A percentile compares a stretch with the other conserved stretches of the same genome.
phyloP scores from a whole-genome alignment of 2,113 vertebrate genomes.

The Danionella cerebrum region DNA sequence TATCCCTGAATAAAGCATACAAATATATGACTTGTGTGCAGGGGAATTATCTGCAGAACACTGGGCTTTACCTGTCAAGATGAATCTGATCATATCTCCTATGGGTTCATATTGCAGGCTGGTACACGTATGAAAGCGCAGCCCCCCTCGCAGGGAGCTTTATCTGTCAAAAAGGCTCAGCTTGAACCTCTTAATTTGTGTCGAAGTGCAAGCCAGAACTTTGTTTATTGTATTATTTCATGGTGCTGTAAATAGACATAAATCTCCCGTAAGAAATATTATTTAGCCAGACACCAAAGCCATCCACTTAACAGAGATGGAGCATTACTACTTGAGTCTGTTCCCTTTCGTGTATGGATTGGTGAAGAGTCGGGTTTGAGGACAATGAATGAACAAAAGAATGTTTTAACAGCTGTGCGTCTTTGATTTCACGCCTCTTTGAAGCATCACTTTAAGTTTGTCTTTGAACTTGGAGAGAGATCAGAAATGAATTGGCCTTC shows the following conservation, averaged over 20 bases:
- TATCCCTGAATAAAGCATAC: conserved; percentile 44
- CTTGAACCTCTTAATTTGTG: conserved; percentile 38
- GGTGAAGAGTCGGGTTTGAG: conserved; percentile 85
- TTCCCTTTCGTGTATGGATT: conserved; percentile 69
- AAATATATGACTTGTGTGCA: conserved; percentile 39
- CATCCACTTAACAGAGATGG: conserved; percentile 52
- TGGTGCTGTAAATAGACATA: conserved; percentile 62
- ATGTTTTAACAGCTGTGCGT: conserved; percentile 99
- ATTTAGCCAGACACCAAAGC: conserved; percentile 61
- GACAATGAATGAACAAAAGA: conserved; percentile 99
- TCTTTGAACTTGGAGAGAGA: conserved; percentile 99
- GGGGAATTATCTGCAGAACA: conserved; percentile 16
- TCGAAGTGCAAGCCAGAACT: neutral
- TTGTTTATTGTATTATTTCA: conserved; percentile 55
- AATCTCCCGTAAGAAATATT: conserved; percentile 58
- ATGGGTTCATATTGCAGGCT: conserved; percentile 21
- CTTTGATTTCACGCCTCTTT: conserved; percentile 98
- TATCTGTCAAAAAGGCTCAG: conserved; percentile 59
- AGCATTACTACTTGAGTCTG: conserved; percentile 60
- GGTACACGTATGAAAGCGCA: conserved; percentile 45
- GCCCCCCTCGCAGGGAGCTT: conserved; percentile 56
- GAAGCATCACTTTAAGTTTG: conserved; percentile 96
- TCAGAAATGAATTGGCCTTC: conserved; percentile 92
- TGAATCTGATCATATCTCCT: conserved; percentile 16
- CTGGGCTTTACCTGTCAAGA: conserved; percentile 25